phyloP scores from a whole-genome alignment of 2,797 vertebrate genomes.

The Telmatherina bonti region DNA sequence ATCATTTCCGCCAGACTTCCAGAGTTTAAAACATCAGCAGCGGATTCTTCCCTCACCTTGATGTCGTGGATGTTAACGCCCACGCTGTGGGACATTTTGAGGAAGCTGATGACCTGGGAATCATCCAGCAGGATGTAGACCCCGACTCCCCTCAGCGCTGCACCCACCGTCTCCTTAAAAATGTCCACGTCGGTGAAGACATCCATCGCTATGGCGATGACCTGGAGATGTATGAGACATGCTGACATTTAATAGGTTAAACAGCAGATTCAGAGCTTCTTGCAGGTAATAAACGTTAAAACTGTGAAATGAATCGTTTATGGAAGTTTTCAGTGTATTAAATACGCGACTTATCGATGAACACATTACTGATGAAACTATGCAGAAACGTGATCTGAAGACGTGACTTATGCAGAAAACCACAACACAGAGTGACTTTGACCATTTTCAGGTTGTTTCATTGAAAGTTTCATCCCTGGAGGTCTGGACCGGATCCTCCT shows the following conservation, averaged over 20 bases:
- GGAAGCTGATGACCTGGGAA: conserved; percentile 86
- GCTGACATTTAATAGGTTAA: neutral
- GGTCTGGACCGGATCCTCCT: too few species aligned
- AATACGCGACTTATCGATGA: too few species aligned
- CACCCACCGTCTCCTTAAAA: conserved; percentile 89
- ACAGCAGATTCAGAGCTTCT: neutral
- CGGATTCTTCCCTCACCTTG: conserved; percentile 83
- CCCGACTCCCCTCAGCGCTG: conserved; percentile 85
- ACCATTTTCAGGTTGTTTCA: too few species aligned
- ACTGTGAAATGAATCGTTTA: too few species aligned
- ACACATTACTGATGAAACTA: neutral
- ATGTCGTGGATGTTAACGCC: conserved; percentile 88
- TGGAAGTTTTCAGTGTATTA: too few species aligned
- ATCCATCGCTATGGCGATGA: conserved; percentile 93
- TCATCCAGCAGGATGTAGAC: conserved; percentile 93
- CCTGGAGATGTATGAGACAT: conserved; percentile 71
- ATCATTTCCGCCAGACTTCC: too few species aligned
- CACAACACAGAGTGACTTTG: too few species aligned
- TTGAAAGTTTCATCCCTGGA: too few species aligned
- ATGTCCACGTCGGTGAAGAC: conserved; percentile 95
- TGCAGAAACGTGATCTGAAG: too few species aligned
- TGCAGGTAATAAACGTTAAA: neutral
- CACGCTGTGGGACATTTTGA: conserved; percentile 88
- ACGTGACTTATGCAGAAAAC: too few species aligned
- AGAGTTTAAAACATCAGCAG: too few species aligned